Conservation (phyloP, 2,113 vertebrate species). For the Aphyosemion australe region DNA sequence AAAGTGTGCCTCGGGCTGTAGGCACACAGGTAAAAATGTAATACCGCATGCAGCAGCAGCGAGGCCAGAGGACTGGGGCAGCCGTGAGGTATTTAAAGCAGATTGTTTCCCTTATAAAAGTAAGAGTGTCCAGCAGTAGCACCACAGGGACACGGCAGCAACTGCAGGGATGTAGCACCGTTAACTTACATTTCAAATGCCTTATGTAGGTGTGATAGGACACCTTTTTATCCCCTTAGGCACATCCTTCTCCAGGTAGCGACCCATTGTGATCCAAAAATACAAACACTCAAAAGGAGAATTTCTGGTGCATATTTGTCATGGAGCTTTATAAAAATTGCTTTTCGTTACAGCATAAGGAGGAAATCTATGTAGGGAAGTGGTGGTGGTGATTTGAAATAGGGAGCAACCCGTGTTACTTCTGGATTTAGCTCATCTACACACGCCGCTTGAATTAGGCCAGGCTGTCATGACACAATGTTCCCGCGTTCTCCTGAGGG, state of each 20-base stretch:
- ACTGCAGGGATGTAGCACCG: slow-evolving; percentile 29
- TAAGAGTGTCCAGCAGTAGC: slow-evolving; percentile 29
- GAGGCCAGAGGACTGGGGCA: slow-evolving; percentile 11
- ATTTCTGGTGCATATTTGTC: slow-evolving; percentile 67
- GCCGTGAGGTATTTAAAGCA: slow-evolving; percentile 13
- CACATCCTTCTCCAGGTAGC: slow-evolving; percentile 47
- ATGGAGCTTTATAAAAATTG: slow-evolving; percentile 71
- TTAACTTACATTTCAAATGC: slow-evolving; percentile 46
- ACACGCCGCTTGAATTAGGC: slow-evolving; percentile 56
- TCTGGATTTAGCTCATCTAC: slow-evolving; percentile 62
- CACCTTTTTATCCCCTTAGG: slow-evolving; percentile 34
- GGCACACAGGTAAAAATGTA: slow-evolving; percentile 12
- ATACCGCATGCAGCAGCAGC: slow-evolving; percentile 12
- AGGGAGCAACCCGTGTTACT: slow-evolving; percentile 38
- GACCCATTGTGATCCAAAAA: slow-evolving; percentile 61
- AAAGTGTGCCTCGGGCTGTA: slow-evolving; percentile 24
- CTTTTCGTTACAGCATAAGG: slow-evolving; percentile 62
- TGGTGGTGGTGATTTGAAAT: slow-evolving; percentile 54
- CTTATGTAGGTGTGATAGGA: slow-evolving; percentile 43
- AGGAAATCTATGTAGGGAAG: slow-evolving; percentile 46
- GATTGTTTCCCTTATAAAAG: slow-evolving; percentile 24
- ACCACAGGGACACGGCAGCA: slow-evolving; percentile 12
- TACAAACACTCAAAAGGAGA: slow-evolving; percentile 59
- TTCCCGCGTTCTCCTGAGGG: slow-evolving; percentile 43
- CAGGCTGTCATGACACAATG: slow-evolving; percentile 59